phyloP scores from a whole-genome alignment of 2,113 vertebrate species.

The Lepus americanus region DNA sequence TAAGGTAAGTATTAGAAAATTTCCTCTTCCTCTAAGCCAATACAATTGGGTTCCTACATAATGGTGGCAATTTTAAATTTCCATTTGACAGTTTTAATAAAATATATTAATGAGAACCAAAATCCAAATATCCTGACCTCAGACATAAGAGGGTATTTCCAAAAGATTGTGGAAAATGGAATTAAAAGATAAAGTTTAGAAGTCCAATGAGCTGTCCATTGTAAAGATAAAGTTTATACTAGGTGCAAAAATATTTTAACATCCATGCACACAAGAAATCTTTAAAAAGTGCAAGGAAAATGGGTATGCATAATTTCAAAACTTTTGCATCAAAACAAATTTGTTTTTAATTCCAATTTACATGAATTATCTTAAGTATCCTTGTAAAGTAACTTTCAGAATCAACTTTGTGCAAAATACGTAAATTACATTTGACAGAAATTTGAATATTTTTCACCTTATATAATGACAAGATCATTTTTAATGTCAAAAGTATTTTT shows the following conservation, averaged over 20 bases:
- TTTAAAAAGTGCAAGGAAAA: no score
- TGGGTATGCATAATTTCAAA: no score
- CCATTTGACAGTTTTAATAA: constrained; percentile 54
- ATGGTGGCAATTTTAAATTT: constrained; percentile 46
- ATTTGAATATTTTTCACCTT: background rate
- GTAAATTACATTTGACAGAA: constrained; percentile 52
- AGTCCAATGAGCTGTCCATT: no score
- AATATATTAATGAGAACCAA: constrained; percentile 36
- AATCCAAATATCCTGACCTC: constrained; percentile 52
- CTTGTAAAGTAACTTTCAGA: constrained; percentile 30
- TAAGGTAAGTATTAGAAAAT: background rate
- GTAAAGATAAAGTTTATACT: no score
- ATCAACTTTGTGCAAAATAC: constrained; percentile 45
- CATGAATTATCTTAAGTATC: no score
- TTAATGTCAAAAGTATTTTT: constrained; percentile 64
- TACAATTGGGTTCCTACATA: constrained; percentile 9
- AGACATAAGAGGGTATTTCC: background rate
- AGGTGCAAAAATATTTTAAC: no score
- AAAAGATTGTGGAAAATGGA: background rate
- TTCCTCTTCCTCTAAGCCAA: constrained; percentile 4
- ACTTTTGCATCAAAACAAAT: no score
- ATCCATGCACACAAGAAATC: no score
- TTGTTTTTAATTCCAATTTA: no score
- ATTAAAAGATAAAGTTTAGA: no score
- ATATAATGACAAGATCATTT: constrained; percentile 29